Evolutionary conservation across 2,113 vertebrate species (phyloP), one percentile per base, ranked within the genome.

Genomic region (Synodontis membranacea): DNA sequence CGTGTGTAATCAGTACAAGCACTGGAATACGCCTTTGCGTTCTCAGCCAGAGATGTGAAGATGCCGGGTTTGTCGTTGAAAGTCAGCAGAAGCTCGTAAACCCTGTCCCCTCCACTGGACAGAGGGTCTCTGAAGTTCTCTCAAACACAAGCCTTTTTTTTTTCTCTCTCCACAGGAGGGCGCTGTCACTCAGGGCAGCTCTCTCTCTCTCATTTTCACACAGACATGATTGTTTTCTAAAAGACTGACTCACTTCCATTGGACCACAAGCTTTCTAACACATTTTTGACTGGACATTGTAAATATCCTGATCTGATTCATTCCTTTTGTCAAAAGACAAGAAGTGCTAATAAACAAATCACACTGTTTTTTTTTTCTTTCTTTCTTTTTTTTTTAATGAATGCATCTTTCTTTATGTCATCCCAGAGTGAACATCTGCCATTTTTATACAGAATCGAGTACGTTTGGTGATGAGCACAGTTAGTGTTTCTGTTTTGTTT

Each of bases 271-370:
- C 88, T 92, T 92, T 92, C 92, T 91, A 89, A 93, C 90, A 92
- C 91, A 93, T 93, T 93, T 93, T 86, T 93, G 92, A 93, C 93
- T 95, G 91, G 89, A 91, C 76, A 93, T 94, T 96, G 93, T 96
- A 95, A 94, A 92, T 90, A 94, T 88, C 80, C 93, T 93, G 92
- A 91, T 92, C 90, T 92, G 94, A 94, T 95, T 94, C 94, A 95
- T 96, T 96, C 95, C 95, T 94, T 93, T 95, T 96, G 94, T 96
- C 94, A 94, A 93, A 95, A 95, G 95, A 96, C 95, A 96, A 96
- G 95, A 96, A 96, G 95, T 93, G 94, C 95, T 95, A 96, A 97
- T 96, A 96, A 96, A 96, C 94, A 95, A 94, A 93, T 94, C 94
- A 94, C 92, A 92, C 94, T 86, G 56, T 66, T 78, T 84, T 66